Conservation (phyloP, 2,797 vertebrate species). For the Enteromius anoplus region DNA sequence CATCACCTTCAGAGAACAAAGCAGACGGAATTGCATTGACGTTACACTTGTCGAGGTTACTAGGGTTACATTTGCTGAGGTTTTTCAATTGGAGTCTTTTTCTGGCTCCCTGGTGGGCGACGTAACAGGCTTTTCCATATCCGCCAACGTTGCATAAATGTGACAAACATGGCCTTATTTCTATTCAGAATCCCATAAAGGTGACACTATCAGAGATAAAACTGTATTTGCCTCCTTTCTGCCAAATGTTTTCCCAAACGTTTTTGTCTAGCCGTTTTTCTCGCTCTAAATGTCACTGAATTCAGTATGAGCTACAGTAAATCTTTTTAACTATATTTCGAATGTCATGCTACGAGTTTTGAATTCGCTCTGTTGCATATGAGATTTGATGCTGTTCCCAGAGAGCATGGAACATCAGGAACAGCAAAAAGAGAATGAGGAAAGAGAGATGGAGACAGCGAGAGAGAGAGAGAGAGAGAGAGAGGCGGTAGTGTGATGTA, state of each 20-base stretch:
- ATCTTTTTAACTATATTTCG: not conserved
- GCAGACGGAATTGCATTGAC: not conserved
- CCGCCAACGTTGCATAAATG: conserved; percentile 11
- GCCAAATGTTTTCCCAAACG: not conserved
- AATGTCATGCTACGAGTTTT: conserved; percentile 23
- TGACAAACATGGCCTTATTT: conserved; percentile 11
- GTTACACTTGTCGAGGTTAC: conserved; percentile 27
- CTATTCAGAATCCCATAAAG: not conserved
- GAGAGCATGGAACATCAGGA: conserved; percentile 9
- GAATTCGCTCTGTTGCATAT: conserved; percentile 6
- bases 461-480: conserved; percentile 52
- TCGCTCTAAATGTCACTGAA: not conserved
- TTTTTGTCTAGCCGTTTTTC: not conserved
- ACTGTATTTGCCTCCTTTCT: not conserved
- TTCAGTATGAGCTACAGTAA: not conserved
- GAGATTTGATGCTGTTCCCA: conserved; percentile 30
- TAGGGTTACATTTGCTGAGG: conserved; percentile 25
- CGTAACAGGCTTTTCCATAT: conserved; percentile 30
- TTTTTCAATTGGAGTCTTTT: conserved; percentile 3
- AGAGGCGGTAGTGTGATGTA: conserved; percentile 66
- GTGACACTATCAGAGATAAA: not conserved
- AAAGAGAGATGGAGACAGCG: conserved; percentile 49
- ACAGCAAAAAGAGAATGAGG: conserved; percentile 3
- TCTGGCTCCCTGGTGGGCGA: not conserved
- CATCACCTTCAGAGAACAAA: conserved; percentile 24